Evolutionary conservation across 35 echinoderm and acorn worm genomes (phyloP), one percentile per base, ranked within the genome.

Genomic region (Lytechinus pictus): DNA sequence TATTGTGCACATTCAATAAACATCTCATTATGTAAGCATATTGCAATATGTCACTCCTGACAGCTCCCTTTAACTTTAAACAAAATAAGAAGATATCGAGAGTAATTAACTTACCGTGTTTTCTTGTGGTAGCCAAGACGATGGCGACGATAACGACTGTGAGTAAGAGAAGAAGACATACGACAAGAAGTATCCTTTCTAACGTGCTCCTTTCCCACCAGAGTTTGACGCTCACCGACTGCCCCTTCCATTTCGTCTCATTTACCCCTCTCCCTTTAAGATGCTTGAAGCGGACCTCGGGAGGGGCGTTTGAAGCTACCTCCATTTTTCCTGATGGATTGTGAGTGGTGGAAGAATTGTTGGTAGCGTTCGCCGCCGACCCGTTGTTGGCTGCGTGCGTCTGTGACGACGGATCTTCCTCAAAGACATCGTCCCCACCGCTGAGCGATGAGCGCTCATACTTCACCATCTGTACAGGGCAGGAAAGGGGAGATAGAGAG

Each of bases 401-500:
- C 54, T 96, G 86, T 51, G 61, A 27, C 14, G 71, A 66, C 27
- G 95, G 61, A 53, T 94, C 97, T 54, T 98, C 95, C 21, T 95
- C 86, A 61, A 95, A 94, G 14, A 98, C 89, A 19, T 97, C 97
- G 66, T 98, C 97, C 56, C 89, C 96, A 27, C 97, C 97, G 91
- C 97, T 98, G 54, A 98, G 87, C 54, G 97, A 98, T 61, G 97
- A 98, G 58, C 97, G 95, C 96, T 98, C 96, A 95, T 98, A 98
- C 92, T 97, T 97, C 94, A 98, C 97, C 97, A 98, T 98, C 97
- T 98, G 95, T 6, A 86, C 16, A 58, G 24, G 91, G 53, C n/a
- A 91, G 95, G 88, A 10, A 57, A 44, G 33, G 88, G 27, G 29
- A 53, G 51, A 92, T 53, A 92, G 54, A 44, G 27, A 13, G 2